Base-by-base conservation (phyloP, 2,888 invertebrate genomes). In the Melieria omissa region DNA sequence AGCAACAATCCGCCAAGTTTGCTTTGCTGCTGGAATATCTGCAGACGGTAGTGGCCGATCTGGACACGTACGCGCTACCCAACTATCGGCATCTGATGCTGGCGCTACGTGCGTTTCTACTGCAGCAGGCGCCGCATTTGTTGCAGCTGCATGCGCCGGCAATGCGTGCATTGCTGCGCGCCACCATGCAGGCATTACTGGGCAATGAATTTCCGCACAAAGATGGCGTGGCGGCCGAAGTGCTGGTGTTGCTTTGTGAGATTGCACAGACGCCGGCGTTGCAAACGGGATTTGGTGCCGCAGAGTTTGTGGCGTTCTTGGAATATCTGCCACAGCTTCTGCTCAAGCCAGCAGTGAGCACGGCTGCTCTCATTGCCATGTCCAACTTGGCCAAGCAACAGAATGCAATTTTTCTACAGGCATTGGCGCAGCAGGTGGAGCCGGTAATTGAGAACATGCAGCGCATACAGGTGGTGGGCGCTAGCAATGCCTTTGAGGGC, bases 371-470 rank as follows among this genome's bases (percentile, higher is more conserved):
- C n/a, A 81, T 89, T 70, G 89, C 89, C 6, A 86, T 92, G 74
- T 88, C 90, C 14, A 88, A 88, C 74, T 88, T 92, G 81, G 90
- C 90, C 29, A 88, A 90, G 65, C 88, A 89, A 67, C 89, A 88
- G 75, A 90, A 90, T 79, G 73, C 70, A 14, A 82, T 85, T 10
- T 91, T 92, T 74, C 88, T 90, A 76, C 75, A 82, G 6, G 86
- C 89, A 0, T 80, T 91, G 1, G 85, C 86, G 57, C 83, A 87
- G 0, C 87, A 88, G 61, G 79, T 89, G 9, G 74, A 82, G 0
- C 78, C 83, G 12, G 89, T 92, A 55, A 83, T 92, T n/a, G 76
- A 74, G 29, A 83, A 85, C 72, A 70, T 87, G 16, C 75, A 78
- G 57, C 74, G 74, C 6, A 79, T 86, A 8, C 82, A 84, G 61